phyloP scores from a whole-genome alignment of 2,797 vertebrate genomes.

The Manis crassicaudata region DNA sequence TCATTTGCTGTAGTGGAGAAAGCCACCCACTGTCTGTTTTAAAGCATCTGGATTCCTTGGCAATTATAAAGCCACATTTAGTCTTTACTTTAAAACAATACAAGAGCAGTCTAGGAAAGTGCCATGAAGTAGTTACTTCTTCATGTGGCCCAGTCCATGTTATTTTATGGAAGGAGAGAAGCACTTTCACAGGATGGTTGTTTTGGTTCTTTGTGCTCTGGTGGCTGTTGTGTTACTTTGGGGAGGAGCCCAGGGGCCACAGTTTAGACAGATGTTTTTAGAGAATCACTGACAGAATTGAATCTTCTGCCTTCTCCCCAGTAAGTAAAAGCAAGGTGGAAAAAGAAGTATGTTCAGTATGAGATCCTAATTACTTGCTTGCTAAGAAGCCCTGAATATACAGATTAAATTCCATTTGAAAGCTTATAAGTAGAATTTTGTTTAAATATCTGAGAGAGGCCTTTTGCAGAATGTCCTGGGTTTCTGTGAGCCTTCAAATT shows the following conservation, averaged over 20 bases:
- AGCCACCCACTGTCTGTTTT: background rate
- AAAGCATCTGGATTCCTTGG: slow-evolving; percentile 38
- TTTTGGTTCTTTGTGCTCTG: background rate
- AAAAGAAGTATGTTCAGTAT: slow-evolving; percentile 34
- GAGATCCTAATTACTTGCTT: slow-evolving; percentile 37
- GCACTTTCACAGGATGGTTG: background rate
- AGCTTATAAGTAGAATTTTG: background rate
- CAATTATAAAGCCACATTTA: background rate
- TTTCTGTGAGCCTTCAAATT: slow-evolving; percentile 61
- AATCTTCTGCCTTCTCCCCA: slow-evolving; percentile 15
- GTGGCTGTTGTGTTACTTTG: background rate
- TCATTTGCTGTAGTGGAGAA: slow-evolving; percentile 22
- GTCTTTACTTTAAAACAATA: background rate
- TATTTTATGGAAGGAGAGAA: background rate
- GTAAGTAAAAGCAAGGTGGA: background rate
- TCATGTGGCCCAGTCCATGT: background rate
- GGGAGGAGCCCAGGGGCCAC: background rate
- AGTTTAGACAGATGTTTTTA: slow-evolving; percentile 8
- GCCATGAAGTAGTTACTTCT: background rate
- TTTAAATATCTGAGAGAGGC: slow-evolving; percentile 9
- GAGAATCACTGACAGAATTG: background rate
- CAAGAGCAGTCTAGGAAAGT: background rate
- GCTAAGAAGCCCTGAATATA: slow-evolving; percentile 30
- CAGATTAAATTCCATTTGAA: slow-evolving; percentile 45
- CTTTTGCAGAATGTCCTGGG: slow-evolving; percentile 41